Percentiles rank a stretch among this genome's conserved stretches.
phyloP scores from a whole-genome alignment of 2,888 invertebrate genomes.

The Seira sanloemensis region DNA sequence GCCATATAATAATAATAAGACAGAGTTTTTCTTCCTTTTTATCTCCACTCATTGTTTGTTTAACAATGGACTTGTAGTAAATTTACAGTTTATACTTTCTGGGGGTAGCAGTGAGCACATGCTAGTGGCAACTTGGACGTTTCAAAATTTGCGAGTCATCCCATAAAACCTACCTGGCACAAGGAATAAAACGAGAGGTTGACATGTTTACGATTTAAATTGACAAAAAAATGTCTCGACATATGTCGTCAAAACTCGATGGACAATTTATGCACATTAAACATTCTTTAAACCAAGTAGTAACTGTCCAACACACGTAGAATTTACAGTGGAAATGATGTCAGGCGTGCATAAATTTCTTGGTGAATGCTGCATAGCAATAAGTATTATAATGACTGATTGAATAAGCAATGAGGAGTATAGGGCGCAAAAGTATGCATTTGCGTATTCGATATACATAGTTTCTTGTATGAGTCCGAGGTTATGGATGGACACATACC shows the following conservation, averaged over 20 bases:
- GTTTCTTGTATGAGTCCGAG: no score
- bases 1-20: no score
- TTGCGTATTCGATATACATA: no score
- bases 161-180: background rate
- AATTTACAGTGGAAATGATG: background rate
- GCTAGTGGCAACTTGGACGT: no score
- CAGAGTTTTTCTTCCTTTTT: background rate
- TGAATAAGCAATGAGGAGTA: no score
- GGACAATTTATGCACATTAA: background rate
- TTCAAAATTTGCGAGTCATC: background rate
- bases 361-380: background rate
- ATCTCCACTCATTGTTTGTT: background rate
- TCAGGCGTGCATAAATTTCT: background rate
- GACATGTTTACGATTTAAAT: background rate
- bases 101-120: no score
- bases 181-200: background rate
- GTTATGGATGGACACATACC: no score
- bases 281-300: background rate
- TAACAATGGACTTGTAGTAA: background rate
- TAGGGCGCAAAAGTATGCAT: no score
- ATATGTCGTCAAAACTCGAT: background rate
- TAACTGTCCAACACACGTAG: background rate
- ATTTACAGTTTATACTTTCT: no score
- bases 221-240: background rate
- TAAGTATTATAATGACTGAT: background rate